phyloP scores from a whole-genome alignment of 1,140 invertebrate species.

The Lordiphosa clarofinis region DNA sequence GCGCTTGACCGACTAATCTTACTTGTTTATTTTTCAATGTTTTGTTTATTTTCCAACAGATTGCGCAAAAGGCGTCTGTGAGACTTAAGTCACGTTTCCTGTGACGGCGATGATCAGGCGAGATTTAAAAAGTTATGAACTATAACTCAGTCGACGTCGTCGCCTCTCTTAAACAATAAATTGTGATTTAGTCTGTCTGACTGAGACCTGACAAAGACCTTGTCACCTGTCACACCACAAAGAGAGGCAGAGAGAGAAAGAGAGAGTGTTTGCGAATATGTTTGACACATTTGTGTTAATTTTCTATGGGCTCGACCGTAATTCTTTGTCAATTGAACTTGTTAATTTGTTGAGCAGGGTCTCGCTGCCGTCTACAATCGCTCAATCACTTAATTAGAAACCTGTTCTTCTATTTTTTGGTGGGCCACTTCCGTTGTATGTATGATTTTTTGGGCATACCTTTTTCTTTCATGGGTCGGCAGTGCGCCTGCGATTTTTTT shows the following conservation, averaged over 20 bases:
- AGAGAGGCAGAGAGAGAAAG: conserved; percentile 1
- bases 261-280: not conserved
- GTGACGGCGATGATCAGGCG: conserved; percentile 8
- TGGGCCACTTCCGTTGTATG: conserved; percentile 12
- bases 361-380: not conserved
- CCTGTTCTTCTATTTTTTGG: not conserved
- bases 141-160: too few relatives aligned
- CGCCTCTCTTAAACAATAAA: too few relatives aligned
- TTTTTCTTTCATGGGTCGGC: conserved; percentile 2
- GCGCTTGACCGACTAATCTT: too few relatives aligned
- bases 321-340: conserved; percentile 8
- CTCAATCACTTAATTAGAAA: conserved; percentile 10
- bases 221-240: conserved; percentile 8
- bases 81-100: conserved; percentile 8
- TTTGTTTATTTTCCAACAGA: conserved; percentile 9
- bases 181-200: not conserved
- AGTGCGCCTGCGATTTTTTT: conserved; percentile 3
- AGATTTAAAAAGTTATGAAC: not conserved
- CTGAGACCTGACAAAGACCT: conserved; percentile 4
- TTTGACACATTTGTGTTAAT: conserved; percentile 13
- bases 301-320: not conserved
- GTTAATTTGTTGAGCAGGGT: conserved; percentile 12
- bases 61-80: conserved; percentile 8
- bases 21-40: too few relatives aligned
- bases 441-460: not conserved